Evolutionary conservation across 2,797 vertebrate species (phyloP).

Genomic region (Pygocentrus nattereri): DNA sequence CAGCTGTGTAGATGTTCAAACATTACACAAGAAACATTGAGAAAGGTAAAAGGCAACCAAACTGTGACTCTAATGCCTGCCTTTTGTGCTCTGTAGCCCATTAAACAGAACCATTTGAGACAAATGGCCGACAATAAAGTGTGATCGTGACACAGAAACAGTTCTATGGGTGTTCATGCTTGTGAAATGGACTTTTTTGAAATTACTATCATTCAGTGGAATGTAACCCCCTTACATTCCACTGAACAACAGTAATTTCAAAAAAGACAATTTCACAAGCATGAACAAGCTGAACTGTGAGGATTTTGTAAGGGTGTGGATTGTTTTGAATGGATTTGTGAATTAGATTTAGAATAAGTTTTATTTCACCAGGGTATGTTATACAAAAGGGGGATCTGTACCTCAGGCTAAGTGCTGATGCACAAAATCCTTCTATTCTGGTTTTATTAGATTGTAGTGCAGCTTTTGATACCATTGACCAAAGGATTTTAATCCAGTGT

Average conservation of each 20-base stretch:
- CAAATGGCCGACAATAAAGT: not conserved
- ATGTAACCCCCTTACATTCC: too few species aligned
- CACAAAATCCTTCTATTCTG: too few species aligned
- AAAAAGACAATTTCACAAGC: too few species aligned
- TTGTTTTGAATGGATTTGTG: not conserved
- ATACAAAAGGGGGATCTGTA: too few species aligned
- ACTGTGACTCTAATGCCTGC: not conserved
- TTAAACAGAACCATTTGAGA: not conserved
- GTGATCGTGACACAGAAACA: not conserved
- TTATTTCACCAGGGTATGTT: too few species aligned
- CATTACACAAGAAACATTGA: constrained; percentile 1
- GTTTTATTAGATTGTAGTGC: too few species aligned
- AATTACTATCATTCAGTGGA: not conserved
- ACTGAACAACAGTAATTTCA: too few species aligned
- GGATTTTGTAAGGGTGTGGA: not conserved
- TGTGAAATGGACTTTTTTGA: not conserved
- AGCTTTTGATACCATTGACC: too few species aligned
- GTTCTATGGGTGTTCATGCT: not conserved
- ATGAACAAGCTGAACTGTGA: not conserved
- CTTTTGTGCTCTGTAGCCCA: constrained; percentile 14
- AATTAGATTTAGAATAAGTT: not conserved
- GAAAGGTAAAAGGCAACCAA: not conserved
- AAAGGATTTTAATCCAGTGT: too few species aligned
- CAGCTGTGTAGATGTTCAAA: constrained; percentile 26
- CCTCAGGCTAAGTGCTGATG: too few species aligned